Evolutionary conservation across 1,140 invertebrate genomes (phyloP).

Genomic region (Drosophila gunungcola): DNA sequence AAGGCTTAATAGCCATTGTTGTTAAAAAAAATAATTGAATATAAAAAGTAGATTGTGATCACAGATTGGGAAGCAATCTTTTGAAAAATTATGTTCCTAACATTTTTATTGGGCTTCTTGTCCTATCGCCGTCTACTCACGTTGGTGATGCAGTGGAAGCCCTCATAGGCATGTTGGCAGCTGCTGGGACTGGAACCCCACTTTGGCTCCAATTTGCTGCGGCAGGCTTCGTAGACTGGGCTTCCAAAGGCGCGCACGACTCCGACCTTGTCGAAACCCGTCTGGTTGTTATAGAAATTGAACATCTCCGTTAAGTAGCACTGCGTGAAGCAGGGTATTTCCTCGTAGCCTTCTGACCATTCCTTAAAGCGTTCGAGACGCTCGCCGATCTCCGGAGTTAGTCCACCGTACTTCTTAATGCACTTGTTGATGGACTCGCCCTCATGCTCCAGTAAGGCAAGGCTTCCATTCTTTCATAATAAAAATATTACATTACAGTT

Average conservation of each 20-base stretch:
- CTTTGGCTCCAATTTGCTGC: conserved; percentile 34
- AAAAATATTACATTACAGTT: not conserved
- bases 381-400: conserved; percentile 31
- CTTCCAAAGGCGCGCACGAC: conserved; percentile 56
- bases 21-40: too few species aligned
- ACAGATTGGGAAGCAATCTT: too few species aligned
- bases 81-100: too few species aligned
- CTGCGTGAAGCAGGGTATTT: conserved; percentile 74
- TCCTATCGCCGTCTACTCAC: conserved; percentile 62
- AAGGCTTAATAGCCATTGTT: too few species aligned
- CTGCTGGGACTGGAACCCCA: conserved; percentile 23
- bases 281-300: conserved; percentile 56
- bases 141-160: conserved; percentile 73
- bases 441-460: conserved; percentile 39
- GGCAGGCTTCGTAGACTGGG: conserved; percentile 57
- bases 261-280: conserved; percentile 53
- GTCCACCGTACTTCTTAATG: conserved; percentile 59
- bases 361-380: conserved; percentile 65
- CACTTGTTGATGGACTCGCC: conserved; percentile 46
- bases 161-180: conserved; percentile 69
- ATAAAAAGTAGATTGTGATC: too few species aligned
- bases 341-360: conserved; percentile 69
- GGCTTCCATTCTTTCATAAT: conserved; percentile 17
- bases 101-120: not conserved
- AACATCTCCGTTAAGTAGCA: conserved; percentile 74